Base-by-base conservation (phyloP, 2,113 vertebrate genomes). In the Saguinus midas region DNA sequence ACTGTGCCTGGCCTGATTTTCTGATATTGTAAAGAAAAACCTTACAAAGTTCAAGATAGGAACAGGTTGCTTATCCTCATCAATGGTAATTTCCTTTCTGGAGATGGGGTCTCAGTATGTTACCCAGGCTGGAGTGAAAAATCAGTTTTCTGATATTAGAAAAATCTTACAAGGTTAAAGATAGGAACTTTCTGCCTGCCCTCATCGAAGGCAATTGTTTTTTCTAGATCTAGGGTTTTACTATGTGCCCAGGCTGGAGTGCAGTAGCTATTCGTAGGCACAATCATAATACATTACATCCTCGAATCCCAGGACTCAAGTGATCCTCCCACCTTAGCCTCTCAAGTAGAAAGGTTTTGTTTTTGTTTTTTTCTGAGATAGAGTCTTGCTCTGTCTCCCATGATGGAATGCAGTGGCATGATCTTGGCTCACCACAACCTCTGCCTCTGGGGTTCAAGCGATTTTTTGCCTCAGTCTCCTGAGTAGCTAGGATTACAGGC, bases 111-210 rank as follows among this genome's bases (percentile, higher is more conserved):
- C 70, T 73, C 37, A 40, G 20, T 40, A 12, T 40, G 9, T 40
- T 73, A 11, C 11, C 37, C 37, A 40, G 70, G 58, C 27, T 13
- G 27, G 27, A 14, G 27, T 64, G 61, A 93, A 94, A 76, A 91
- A 91, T 27, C 57, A 29, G 43, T 87, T 89, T 97, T 96, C 79
- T 72, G 84, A 94, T 57, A 52, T n/a, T 58, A 68, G 75, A 48
- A 64, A 95, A 79, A 68, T 68, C 40, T 61, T 75, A 79, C 70
- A 87, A 75, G 70, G 88, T 92, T 95, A 72, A 72, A 81, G 90
- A 72, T 6, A 72, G 70, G 83, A 68, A 29, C 64, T 61, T 82
- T 76, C 70, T 89, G n/a, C 82, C 40, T 86, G 58, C 2, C 11
- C 73, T 61, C 87, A 72, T 78, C 80, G 87, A 57, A 97, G 21